These are phyloP conservation scores for Salpingus planirostris DNA, from an alignment of 2,888 invertebrate species.

Conservation along the genomic window DNA sequence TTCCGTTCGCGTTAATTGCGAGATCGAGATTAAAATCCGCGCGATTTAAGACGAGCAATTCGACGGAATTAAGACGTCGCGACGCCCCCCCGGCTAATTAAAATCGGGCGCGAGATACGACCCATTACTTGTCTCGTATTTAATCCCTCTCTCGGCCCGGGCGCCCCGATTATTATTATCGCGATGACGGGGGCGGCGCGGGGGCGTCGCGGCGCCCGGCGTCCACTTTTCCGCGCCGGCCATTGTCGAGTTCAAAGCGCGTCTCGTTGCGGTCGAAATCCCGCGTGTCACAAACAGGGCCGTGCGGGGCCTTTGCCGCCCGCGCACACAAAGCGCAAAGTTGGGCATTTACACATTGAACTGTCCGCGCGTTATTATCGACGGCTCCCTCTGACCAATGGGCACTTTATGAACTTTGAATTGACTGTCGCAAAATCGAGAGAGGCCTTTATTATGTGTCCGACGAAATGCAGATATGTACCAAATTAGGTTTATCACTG, in stretches of 20 bases:
- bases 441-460: slow-evolving; percentile 27
- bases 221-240: too few relatives aligned
- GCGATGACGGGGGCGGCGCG: too few relatives aligned
- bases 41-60: slow-evolving; percentile 11
- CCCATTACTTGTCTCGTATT: slow-evolving; percentile 29
- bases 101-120: slow-evolving; percentile 28
- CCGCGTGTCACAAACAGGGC: slow-evolving; percentile 33
- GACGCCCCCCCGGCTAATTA: slow-evolving; percentile 20
- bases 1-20: too few relatives aligned
- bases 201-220: too few relatives aligned
- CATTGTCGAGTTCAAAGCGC: slow-evolving; percentile 29
- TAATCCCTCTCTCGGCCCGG: too few relatives aligned
- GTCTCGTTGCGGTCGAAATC: slow-evolving; percentile 33
- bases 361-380: slow-evolving; percentile 36
- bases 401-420: slow-evolving; percentile 39
- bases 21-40: slow-evolving; percentile 12
- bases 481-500: slow-evolving; percentile 29
- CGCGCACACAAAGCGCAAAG: slow-evolving; percentile 31
- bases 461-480: slow-evolving; percentile 25
- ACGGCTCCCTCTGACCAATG: slow-evolving; percentile 28
- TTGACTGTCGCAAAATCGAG: slow-evolving; percentile 33
- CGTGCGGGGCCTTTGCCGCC: slow-evolving; percentile 6
- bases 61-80: slow-evolving; percentile 1
- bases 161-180: too few relatives aligned
- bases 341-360: slow-evolving; percentile 34